A percentile compares a stretch with the other conserved stretches of the same genome.
These are phyloP conservation scores for Strigamia transsilvanica DNA, from an alignment of 2,888 invertebrate species.

Conservation along the genomic window DNA sequence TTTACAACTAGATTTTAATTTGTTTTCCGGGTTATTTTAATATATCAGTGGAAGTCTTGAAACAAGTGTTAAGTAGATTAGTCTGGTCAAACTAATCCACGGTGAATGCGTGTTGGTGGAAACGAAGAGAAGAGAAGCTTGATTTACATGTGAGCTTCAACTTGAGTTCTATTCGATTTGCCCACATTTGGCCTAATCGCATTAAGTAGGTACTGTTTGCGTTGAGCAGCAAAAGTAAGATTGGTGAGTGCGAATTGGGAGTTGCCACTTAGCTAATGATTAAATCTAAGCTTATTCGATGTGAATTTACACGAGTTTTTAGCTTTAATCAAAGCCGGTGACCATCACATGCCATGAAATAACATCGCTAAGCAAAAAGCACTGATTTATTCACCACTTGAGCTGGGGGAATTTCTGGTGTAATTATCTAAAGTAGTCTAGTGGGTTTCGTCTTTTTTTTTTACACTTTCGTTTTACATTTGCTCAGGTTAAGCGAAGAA, in stretches of 20 bases:
- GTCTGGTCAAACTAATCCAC: not conserved
- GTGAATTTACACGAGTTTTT: too few species aligned
- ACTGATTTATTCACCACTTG: not conserved
- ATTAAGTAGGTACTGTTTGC: not conserved
- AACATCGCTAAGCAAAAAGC: not conserved
- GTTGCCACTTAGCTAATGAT: slow-evolving; percentile 2
- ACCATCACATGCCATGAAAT: too few species aligned
- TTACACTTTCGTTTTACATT: not conserved
- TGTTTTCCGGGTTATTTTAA: not conserved
- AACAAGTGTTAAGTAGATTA: not conserved
- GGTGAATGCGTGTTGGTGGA: not conserved
- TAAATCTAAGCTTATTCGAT: not conserved
- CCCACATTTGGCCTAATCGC: not conserved
- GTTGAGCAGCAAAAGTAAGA: not conserved
- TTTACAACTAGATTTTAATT: not conserved
- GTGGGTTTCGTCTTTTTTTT: not conserved
- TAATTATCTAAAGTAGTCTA: not conserved
- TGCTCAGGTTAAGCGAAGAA: not conserved
- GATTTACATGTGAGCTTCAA: not conserved
- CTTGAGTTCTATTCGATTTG: not conserved
- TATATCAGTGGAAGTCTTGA: not conserved
- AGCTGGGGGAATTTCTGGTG: not conserved
- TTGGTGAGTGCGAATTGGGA: not conserved
- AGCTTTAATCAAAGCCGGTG: too few species aligned
- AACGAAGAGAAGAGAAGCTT: not conserved